Evolutionary conservation across 2,797 vertebrate genomes (phyloP).

Genomic region (Telmatherina bonti): DNA sequence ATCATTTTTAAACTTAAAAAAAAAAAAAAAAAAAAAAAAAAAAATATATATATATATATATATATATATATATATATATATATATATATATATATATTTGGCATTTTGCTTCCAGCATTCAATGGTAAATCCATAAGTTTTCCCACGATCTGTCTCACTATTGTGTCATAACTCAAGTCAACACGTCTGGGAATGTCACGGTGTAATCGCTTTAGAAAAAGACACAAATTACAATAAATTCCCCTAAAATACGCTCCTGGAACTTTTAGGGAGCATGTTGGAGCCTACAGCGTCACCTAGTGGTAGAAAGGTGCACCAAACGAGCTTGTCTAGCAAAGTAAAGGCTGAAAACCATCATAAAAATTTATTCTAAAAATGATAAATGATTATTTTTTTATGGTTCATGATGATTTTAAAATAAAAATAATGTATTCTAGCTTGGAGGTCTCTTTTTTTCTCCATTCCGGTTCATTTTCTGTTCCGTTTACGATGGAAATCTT

Average conservation of each 20-base stretch:
- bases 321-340: background rate
- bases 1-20: no score
- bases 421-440: background rate
- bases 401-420: no score
- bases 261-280: slow-evolving; percentile 16
- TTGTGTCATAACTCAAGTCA: background rate
- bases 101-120: background rate
- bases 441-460: background rate
- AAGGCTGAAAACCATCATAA: background rate
- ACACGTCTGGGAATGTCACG: background rate
- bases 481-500: background rate
- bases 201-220: background rate
- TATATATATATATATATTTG: no score
- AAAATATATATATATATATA: no score
- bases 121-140: background rate
- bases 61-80: no score
- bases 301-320: slow-evolving; percentile 28
- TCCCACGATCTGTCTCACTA: background rate
- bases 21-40: no score
- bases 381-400: no score
- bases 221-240: background rate
- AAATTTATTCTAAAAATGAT: no score
- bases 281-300: slow-evolving; percentile 50
- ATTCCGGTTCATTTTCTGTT: background rate
- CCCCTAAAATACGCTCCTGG: background rate